Evolutionary conservation across 2,113 vertebrate genomes (phyloP).

Genomic region (Tympanuchus pallidicinctus): DNA sequence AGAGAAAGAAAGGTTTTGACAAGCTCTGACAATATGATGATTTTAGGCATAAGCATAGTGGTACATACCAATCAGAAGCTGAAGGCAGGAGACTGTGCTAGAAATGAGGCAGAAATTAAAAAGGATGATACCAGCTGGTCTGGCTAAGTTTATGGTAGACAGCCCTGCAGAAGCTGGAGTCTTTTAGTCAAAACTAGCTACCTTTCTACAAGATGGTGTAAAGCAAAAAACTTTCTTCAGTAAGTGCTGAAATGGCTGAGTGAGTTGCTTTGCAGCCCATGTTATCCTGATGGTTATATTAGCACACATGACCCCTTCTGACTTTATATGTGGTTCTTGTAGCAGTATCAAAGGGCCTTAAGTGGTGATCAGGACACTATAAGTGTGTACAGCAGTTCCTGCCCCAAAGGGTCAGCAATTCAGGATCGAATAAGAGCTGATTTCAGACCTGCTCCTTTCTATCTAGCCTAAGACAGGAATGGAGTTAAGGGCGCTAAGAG

Average conservation of each 20-base stretch:
- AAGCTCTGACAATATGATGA: constrained; percentile 46
- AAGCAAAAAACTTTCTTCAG: neutral
- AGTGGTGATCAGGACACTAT: neutral
- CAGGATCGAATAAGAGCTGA: constrained; percentile 10
- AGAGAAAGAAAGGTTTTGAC: constrained; percentile 51
- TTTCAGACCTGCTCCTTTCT: constrained; percentile 12
- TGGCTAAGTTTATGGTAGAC: constrained; percentile 27
- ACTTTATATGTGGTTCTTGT: neutral
- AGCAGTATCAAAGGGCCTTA: constrained; percentile 33
- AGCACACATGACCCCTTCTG: constrained; percentile 11
- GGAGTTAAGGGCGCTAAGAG: neutral
- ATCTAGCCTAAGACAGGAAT: neutral
- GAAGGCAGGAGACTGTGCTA: neutral
- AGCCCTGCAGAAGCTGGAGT: neutral
- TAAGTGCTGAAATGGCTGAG: constrained; percentile 3
- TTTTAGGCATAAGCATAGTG: constrained; percentile 54
- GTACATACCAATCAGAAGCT: constrained; percentile 11
- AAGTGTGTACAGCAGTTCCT: neutral
- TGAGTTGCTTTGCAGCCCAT: constrained; percentile 5
- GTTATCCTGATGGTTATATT: constrained; percentile 33
- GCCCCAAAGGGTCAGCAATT: constrained; percentile 9
- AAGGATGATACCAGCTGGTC: neutral
- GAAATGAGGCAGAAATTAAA: constrained; percentile 15
- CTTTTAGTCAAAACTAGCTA: constrained; percentile 13
- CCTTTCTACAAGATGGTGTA: neutral